Evolutionary conservation across 2,797 vertebrate genomes (phyloP).

Genomic region (Vespertilio murinus): DNA sequence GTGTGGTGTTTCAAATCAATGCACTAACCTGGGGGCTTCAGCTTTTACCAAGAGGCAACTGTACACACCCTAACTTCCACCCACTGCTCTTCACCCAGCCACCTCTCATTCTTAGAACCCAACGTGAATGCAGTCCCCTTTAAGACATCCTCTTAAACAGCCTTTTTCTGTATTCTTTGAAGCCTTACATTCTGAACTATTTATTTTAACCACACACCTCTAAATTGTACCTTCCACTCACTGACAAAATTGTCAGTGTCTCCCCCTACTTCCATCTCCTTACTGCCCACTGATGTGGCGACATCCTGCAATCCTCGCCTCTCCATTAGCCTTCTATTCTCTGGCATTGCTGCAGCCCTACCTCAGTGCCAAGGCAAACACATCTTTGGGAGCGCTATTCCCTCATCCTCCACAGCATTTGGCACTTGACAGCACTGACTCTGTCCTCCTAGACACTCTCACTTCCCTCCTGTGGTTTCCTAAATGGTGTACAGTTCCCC

Average conservation of each 20-base stretch:
- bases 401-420: neutral
- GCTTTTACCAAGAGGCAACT: neutral
- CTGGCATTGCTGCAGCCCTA: accelerated
- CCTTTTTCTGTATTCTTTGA: neutral
- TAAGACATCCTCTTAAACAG: neutral
- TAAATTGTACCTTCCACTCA: neutral
- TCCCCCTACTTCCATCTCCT: neutral
- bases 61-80: neutral
- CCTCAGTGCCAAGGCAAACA: neutral
- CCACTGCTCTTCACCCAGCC: neutral
- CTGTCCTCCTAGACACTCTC: neutral
- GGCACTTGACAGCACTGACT: neutral
- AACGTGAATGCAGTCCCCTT: neutral
- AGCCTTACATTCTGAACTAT: neutral
- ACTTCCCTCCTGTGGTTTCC: neutral
- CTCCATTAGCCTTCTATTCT: neutral
- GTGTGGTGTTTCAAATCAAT: neutral
- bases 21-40: neutral
- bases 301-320: neutral
- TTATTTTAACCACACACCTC: slow-evolving; percentile 30
- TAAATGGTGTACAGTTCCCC: neutral
- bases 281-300: neutral
- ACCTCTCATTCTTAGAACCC: neutral
- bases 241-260: neutral
- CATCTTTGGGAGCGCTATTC: neutral